These are phyloP conservation scores for Blomia tropicalis DNA, from an alignment of 2,888 invertebrate species.

Conservation along the genomic window DNA sequence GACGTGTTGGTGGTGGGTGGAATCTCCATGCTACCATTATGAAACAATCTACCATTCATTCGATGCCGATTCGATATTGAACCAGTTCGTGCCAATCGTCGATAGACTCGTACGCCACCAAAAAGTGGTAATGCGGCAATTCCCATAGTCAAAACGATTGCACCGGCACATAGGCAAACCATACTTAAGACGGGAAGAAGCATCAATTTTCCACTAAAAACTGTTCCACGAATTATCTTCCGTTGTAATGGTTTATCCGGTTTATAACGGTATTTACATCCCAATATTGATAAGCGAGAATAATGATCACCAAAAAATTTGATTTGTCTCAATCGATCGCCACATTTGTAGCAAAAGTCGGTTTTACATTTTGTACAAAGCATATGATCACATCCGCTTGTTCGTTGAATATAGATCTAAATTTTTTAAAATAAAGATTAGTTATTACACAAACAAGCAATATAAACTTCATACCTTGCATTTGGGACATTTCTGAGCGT, in stretches of 20 bases:
- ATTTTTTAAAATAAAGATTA: conserved; percentile 1
- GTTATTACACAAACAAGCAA: not conserved
- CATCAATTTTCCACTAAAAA: conserved; percentile 35
- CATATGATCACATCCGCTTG: conserved; percentile 40
- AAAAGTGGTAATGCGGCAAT: conserved; percentile 35
- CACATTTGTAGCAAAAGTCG: conserved; percentile 39
- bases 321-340: conserved; percentile 34
- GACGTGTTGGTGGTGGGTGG: not conserved
- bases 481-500: conserved; percentile 38
- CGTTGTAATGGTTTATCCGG: conserved; percentile 35
- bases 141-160: conserved; percentile 34
- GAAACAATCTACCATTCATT: not conserved
- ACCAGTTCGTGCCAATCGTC: conserved; percentile 20
- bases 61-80: not conserved
- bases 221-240: conserved; percentile 35
- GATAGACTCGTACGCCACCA: conserved; percentile 31
- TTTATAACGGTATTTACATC: conserved; percentile 37
- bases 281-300: conserved; percentile 36
- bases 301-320: conserved; percentile 37
- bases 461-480: conserved; percentile 35
- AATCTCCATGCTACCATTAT: too few relatives aligned
- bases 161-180: conserved; percentile 35
- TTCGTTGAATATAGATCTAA: conserved; percentile 37
- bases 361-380: conserved; percentile 36
- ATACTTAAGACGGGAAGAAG: conserved; percentile 33